A percentile compares a stretch with the other conserved stretches of the same genome.
These are phyloP conservation scores for Peromyscus maniculatus DNA, from an alignment of 2,113 vertebrate species.

Conservation along the genomic window DNA sequence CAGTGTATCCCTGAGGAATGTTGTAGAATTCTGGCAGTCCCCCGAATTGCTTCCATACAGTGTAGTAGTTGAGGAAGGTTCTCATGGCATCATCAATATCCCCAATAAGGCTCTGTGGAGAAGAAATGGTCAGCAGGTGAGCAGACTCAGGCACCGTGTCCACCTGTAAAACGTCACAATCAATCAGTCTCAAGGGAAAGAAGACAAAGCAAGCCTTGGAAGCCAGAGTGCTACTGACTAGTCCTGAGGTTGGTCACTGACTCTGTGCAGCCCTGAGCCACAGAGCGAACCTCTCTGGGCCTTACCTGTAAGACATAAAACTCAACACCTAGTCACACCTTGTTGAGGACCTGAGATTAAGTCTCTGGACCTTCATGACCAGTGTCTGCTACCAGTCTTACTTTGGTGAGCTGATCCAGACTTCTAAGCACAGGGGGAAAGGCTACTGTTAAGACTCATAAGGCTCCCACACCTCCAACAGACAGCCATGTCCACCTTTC, in stretches of 20 bases:
- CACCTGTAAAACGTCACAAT: neutral
- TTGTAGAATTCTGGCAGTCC: constrained; percentile 99
- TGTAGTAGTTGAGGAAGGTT: constrained; percentile 98
- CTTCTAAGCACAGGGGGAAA: constrained; percentile 6
- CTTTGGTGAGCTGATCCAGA: neutral
- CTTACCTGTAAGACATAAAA: neutral
- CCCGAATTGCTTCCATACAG: constrained; percentile 98
- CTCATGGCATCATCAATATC: constrained; percentile 94
- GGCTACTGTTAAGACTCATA: neutral
- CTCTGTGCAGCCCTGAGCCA: neutral
- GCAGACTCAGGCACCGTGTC: neutral
- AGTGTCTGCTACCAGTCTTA: neutral
- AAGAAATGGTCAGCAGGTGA: constrained; percentile 35
- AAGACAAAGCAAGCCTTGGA: neutral
- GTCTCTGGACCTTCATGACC: neutral
- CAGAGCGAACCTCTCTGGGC: neutral
- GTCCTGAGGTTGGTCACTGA: neutral
- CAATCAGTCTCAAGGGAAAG: neutral
- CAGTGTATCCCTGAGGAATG: constrained; percentile 97
- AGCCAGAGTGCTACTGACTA: neutral
- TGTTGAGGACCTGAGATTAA: neutral
- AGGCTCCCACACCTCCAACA: neutral
- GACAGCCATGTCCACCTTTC: constrained; percentile 1
- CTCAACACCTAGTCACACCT: neutral
- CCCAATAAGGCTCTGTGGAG: constrained; percentile 93